Evolutionary conservation across 2,797 vertebrate species (phyloP), one percentile per base, ranked within the genome.

Genomic region (Orientallactaga sibirica): DNA sequence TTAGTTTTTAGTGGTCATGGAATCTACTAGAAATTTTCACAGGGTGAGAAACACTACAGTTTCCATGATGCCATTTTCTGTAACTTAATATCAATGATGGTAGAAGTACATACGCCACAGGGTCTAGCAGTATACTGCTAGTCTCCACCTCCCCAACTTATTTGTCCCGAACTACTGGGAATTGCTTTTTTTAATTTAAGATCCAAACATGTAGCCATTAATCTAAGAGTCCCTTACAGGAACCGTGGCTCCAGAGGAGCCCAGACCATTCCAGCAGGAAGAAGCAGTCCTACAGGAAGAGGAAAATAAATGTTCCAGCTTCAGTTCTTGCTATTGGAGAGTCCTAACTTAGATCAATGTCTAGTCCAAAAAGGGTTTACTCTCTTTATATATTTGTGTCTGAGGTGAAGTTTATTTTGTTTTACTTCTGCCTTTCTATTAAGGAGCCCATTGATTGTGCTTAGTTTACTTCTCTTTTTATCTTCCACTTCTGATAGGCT

Each of bases 391-490:
- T 55, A 33, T 96, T 81, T 85, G 70, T 62, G 11, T 93, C 82
- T 76, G 55, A 24, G 4, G 29, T n/a, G 5, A 80, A n/a, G 61
- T 82, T 48, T 62, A 66, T 88, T 96, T 85, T 93, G 93, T 94
- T 94, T 95, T 75, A 85, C 41, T 29, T 55, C 41, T 73, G 70
- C n/a, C 16, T 11, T 80, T 96, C 91, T 82, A 27, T 64, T 93
- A 25, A 24, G 25, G 67, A 73, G 48, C 76, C 71, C 58, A 2
- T n/a, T 79, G 68, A 55, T 24, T 5, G 5, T 91, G 91, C 86
- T 96, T 94, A 86, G 83, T 95, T 88, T 92, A 55, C 29, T 87
- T 94, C 33, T 77, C 48, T 79, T 96, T 96, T 97, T 89, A 95
- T 97, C 94, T 93, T 88, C 71, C 64, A 18, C 74, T 71, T 48